These are phyloP conservation scores for Acridotheres tristis DNA, from an alignment of 2,797 vertebrate genomes.

Conservation along the genomic window DNA sequence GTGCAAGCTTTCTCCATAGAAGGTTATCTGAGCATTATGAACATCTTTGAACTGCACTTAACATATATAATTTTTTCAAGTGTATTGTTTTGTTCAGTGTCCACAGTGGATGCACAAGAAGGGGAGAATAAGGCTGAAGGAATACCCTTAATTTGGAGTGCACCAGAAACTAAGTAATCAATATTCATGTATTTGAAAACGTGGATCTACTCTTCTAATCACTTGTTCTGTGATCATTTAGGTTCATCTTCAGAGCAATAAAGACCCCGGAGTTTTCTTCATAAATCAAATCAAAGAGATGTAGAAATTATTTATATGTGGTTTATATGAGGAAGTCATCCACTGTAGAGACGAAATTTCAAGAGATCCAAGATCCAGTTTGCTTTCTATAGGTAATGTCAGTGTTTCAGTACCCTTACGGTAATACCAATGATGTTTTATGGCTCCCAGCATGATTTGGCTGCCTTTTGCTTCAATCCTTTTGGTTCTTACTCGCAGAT, in stretches of 20 bases:
- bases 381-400: neutral
- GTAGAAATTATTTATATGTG: neutral
- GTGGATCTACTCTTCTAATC: neutral
- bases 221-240: neutral
- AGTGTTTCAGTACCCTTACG: accelerated
- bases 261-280: neutral
- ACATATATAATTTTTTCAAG: neutral
- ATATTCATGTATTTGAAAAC: neutral
- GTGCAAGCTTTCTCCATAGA: neutral
- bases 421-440: neutral
- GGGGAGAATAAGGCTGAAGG: neutral
- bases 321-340: neutral
- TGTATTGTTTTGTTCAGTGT: neutral
- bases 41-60: neutral
- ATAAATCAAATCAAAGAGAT: neutral
- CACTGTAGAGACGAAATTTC: neutral
- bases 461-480: neutral
- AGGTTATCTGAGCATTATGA: neutral
- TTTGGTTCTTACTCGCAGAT: neutral
- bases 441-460: neutral
- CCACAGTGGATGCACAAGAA: neutral
- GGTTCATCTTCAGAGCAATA: neutral
- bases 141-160: neutral
- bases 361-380: neutral
- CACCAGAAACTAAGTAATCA: neutral